These are phyloP conservation scores for Trichonephila clavipes DNA, from an alignment of 1,140 invertebrate species.

Conservation along the genomic window DNA sequence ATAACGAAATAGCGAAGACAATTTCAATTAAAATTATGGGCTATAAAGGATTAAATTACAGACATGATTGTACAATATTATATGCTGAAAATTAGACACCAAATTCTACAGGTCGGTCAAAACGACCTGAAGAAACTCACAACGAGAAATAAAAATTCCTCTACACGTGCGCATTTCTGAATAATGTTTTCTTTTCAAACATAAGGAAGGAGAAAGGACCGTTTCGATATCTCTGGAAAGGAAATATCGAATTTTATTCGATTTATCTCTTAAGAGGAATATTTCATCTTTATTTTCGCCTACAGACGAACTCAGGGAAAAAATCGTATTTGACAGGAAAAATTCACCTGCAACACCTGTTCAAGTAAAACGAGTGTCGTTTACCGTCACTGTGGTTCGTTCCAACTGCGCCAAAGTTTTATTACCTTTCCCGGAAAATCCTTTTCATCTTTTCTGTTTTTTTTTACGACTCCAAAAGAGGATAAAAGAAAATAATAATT, in stretches of 20 bases:
- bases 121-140: background rate
- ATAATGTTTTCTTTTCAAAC: background rate
- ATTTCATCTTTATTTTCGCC: background rate
- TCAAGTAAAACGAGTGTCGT: conserved; percentile 20
- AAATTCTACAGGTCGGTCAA: background rate
- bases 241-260: background rate
- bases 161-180: background rate
- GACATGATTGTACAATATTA: no score
- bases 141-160: background rate
- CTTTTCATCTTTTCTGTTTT: background rate
- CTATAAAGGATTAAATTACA: no score
- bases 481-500: background rate
- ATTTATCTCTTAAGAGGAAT: conserved; percentile 12
- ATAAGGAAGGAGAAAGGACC: background rate
- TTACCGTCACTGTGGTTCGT: background rate
- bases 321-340: background rate
- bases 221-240: background rate
- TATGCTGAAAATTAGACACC: no score
- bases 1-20: no score
- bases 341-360: background rate
- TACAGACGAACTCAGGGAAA: background rate
- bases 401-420: background rate
- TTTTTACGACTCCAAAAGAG: background rate
- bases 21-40: no score
- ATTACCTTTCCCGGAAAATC: background rate